phyloP scores from a whole-genome alignment of 2,797 vertebrate species.

The Ambastaia sidthimunki region DNA sequence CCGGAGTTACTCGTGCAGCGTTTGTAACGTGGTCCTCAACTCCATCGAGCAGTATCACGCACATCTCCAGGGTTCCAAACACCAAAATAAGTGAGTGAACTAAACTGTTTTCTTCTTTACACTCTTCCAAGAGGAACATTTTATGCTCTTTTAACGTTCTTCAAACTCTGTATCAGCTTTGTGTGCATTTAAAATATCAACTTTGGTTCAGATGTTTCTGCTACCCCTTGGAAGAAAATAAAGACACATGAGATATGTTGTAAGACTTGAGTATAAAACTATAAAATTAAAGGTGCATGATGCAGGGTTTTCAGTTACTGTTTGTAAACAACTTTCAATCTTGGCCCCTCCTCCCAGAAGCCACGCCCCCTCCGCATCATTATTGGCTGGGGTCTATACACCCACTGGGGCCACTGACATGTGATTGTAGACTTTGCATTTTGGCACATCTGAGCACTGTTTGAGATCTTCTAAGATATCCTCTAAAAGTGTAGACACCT shows the following conservation, averaged over 20 bases:
- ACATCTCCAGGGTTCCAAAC: constrained; percentile 87
- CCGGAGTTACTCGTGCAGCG: constrained; percentile 83
- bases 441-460: background rate
- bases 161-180: background rate
- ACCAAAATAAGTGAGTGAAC: constrained; percentile 83
- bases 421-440: background rate
- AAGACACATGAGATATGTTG: too few relatives aligned
- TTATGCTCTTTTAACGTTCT: background rate
- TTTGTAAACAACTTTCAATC: too few relatives aligned
- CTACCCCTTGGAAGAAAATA: too few relatives aligned
- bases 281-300: too few relatives aligned
- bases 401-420: background rate
- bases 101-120: background rate
- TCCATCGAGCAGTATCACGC: constrained; percentile 88
- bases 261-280: too few relatives aligned
- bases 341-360: too few relatives aligned
- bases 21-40: constrained; percentile 85
- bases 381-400: too few relatives aligned
- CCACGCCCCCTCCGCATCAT: too few relatives aligned
- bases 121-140: background rate
- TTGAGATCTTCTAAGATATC: background rate
- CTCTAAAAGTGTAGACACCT: background rate
- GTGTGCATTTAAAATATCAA: background rate
- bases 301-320: too few relatives aligned
- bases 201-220: background rate